Evolutionary conservation across 2,888 invertebrate genomes (phyloP).

Genomic region (Ommatoiulus sabulosus): DNA sequence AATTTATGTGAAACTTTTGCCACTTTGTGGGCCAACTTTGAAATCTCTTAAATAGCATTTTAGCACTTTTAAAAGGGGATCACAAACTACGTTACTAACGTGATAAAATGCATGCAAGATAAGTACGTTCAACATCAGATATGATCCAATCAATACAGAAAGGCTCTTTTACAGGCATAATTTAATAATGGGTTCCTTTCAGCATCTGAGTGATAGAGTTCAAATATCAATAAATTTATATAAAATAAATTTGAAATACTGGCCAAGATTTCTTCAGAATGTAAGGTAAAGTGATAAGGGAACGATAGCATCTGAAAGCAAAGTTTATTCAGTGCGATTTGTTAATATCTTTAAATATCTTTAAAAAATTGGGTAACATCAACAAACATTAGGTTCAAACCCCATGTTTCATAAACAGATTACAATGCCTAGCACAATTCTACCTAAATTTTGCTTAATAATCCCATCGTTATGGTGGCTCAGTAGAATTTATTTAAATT

Average conservation of each 20-base stretch:
- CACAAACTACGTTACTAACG: neutral
- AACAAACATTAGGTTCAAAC: too few species aligned
- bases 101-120: neutral
- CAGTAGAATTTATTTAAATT: too few species aligned
- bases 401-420: too few species aligned
- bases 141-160: conserved; percentile 23
- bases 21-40: neutral
- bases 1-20: neutral
- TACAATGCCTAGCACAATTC: too few species aligned
- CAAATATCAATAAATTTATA: neutral
- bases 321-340: neutral
- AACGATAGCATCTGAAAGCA: neutral
- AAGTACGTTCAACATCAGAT: neutral
- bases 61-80: conserved; percentile 16
- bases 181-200: conserved; percentile 41
- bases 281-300: neutral
- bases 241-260: neutral
- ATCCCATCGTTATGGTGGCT: too few species aligned
- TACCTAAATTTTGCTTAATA: too few species aligned
- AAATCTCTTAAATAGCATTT: conserved; percentile 31
- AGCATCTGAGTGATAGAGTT: neutral
- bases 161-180: neutral
- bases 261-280: neutral
- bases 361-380: neutral
- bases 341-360: neutral